Evolutionary conservation across 2,888 invertebrate species (phyloP).

Genomic region (Euzetes globulus): DNA sequence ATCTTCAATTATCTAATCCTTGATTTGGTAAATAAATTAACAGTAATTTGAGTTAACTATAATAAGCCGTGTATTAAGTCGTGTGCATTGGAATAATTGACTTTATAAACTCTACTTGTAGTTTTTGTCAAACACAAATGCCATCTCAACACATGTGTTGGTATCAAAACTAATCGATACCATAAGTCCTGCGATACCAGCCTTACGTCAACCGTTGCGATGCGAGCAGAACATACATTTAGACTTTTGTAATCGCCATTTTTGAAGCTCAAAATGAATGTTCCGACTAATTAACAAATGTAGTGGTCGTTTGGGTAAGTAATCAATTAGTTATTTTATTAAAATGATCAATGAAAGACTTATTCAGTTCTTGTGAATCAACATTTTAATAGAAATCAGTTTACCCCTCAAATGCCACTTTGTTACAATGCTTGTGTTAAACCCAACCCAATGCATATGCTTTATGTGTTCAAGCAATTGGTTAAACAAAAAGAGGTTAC

Average conservation of each 20-base stretch:
- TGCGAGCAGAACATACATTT: not conserved
- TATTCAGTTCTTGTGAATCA: too few species aligned
- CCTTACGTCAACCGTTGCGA: not conserved
- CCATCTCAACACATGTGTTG: not conserved
- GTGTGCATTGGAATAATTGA: too few species aligned
- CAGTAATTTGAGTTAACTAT: too few species aligned
- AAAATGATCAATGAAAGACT: too few species aligned
- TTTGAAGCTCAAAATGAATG: not conserved
- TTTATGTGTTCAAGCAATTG: too few species aligned
- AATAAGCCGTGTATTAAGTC: too few species aligned
- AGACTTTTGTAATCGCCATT: not conserved
- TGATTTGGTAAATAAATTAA: too few species aligned
- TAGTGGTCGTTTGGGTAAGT: not conserved
- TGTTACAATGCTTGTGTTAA: not conserved
- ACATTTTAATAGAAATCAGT: not conserved
- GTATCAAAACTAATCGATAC: not conserved
- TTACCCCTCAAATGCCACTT: conserved; percentile 17
- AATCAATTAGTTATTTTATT: not conserved
- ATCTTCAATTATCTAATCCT: too few species aligned
- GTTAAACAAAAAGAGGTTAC: too few species aligned
- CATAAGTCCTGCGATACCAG: not conserved
- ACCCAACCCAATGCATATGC: not conserved
- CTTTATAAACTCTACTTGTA: too few species aligned
- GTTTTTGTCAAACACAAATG: not conserved
- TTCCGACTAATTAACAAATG: not conserved